Percentiles rank a stretch among this genome's conserved stretches.
Evolutionary conservation across 2,888 invertebrate species (phyloP).

Genomic region (Lissonota sp.): DNA sequence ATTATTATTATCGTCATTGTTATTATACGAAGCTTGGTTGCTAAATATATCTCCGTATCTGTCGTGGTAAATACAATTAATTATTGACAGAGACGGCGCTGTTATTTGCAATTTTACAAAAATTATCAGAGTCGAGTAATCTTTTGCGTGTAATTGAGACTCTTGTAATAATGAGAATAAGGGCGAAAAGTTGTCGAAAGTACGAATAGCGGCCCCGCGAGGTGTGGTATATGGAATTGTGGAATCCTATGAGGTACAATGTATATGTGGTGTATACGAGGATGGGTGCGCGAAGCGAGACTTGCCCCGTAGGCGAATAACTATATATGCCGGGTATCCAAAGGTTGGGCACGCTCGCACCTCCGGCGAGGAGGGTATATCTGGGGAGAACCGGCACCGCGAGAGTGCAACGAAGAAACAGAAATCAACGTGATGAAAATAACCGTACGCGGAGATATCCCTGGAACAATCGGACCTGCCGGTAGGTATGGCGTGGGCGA

Average conservation of each 20-base stretch:
- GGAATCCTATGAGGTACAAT: too few species aligned
- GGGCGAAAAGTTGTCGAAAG: too few species aligned
- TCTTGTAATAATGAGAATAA: too few species aligned
- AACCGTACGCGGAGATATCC: conserved; percentile 71
- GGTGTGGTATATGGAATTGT: too few species aligned
- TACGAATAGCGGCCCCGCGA: too few species aligned
- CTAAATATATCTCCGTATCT: conserved; percentile 22
- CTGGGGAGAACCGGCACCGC: conserved; percentile 54
- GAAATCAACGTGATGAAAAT: conserved; percentile 22
- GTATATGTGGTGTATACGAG: too few species aligned
- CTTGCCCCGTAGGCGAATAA: conserved; percentile 76
- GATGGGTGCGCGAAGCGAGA: background rate
- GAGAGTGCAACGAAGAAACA: conserved; percentile 16
- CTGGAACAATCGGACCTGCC: conserved; percentile 82
- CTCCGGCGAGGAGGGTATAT: conserved; percentile 70
- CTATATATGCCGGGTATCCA: conserved; percentile 82
- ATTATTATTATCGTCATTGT: background rate
- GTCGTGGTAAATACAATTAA: background rate
- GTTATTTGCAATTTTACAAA: too few species aligned
- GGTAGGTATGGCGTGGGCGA: conserved; percentile 78
- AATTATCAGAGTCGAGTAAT: too few species aligned
- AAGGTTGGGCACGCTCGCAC: conserved; percentile 77
- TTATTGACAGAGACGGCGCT: background rate
- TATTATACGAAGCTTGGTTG: background rate
- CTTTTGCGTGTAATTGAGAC: too few species aligned